Percentiles rank a stretch among this genome's conserved stretches.
These are phyloP conservation scores for Siphlonurus alternatus DNA, from an alignment of 2,888 invertebrate genomes.

Conservation along the genomic window DNA sequence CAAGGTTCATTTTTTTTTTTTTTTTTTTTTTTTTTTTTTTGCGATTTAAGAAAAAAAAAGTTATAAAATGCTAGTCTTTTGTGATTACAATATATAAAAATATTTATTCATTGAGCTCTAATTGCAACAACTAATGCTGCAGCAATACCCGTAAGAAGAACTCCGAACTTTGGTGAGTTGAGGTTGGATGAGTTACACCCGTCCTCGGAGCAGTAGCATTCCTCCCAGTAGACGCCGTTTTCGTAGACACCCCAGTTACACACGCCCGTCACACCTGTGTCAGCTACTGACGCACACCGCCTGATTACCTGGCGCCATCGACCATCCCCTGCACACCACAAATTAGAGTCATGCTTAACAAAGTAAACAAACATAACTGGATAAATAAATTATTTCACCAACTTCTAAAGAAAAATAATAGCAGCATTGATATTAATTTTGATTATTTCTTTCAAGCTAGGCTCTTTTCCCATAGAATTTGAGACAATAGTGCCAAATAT, in stretches of 20 bases:
- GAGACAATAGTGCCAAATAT: no score
- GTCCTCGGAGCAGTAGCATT: constrained; percentile 87
- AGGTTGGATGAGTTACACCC: constrained; percentile 47
- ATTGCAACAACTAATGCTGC: background rate
- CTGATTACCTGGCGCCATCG: constrained; percentile 84
- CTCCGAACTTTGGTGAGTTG: background rate
- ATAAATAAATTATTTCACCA: no score
- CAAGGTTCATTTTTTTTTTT: no score
- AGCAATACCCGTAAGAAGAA: background rate
- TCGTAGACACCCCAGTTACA: constrained; percentile 93
- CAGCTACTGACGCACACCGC: constrained; percentile 76
- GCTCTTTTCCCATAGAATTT: no score
- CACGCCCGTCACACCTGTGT: constrained; percentile 83
- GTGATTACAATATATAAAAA: no score
- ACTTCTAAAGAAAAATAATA: background rate
- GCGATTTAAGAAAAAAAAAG: no score
- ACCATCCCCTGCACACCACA: constrained; percentile 68
- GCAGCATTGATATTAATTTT: background rate
- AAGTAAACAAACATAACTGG: constrained; percentile 1
- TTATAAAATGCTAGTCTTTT: no score
- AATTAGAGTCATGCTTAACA: background rate
- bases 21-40: no score
- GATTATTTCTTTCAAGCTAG: background rate
- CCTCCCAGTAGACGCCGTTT: constrained; percentile 92
- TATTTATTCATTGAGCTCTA: no score